These are phyloP conservation scores for Chunga burmeisteri DNA, from an alignment of 2,113 vertebrate species.

Conservation along the genomic window DNA sequence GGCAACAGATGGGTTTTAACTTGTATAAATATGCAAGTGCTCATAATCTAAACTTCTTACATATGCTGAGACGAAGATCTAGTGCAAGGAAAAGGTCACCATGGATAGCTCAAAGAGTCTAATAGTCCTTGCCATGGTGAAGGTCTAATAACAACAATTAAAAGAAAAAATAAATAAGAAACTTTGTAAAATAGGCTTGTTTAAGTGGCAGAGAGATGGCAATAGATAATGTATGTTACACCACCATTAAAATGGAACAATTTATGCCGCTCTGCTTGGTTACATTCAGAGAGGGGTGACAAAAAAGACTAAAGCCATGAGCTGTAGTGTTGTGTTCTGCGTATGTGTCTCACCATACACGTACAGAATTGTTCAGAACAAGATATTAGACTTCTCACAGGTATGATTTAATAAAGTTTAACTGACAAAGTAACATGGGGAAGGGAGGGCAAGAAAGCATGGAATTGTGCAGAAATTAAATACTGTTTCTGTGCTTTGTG, in stretches of 20 bases:
- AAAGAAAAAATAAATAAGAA: not conserved
- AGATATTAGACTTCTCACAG: not conserved
- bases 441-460: not conserved
- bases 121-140: not conserved
- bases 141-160: not conserved
- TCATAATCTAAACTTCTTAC: not conserved
- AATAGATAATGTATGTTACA: not conserved
- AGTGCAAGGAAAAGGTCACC: not conserved
- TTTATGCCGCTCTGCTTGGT: not conserved
- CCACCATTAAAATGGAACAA: not conserved
- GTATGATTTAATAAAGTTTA: not conserved
- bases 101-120: not conserved
- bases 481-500: not conserved
- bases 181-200: not conserved
- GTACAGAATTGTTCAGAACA: not conserved
- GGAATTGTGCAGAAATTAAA: not conserved
- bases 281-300: not conserved
- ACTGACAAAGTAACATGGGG: not conserved
- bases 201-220: not conserved
- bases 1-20: slow-evolving; percentile 32
- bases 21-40: not conserved
- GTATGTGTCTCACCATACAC: not conserved
- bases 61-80: not conserved
- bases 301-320: not conserved
- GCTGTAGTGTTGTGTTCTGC: not conserved